Conservation (phyloP, 2,113 vertebrate genomes). For the Chaenocephalus aceratus region DNA sequence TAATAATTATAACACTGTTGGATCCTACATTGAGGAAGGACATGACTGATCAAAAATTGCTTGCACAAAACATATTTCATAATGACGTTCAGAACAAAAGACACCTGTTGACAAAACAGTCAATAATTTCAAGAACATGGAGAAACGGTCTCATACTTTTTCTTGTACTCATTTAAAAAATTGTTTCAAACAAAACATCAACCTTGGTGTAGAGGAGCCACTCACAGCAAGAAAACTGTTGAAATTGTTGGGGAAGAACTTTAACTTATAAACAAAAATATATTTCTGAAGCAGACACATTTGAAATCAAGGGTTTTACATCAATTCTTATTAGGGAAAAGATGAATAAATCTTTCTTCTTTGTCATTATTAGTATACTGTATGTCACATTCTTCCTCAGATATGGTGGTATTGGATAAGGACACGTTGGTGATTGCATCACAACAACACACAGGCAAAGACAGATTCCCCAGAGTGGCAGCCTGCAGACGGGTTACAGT, state of each 20-base stretch:
- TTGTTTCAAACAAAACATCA: not conserved
- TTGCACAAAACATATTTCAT: too few species aligned
- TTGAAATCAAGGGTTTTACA: not conserved
- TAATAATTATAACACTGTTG: too few species aligned
- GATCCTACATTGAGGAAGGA: too few species aligned
- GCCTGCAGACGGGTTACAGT: constrained; percentile 29
- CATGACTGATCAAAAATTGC: too few species aligned
- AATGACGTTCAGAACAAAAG: too few species aligned
- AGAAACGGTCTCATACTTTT: too few species aligned
- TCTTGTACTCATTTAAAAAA: not conserved
- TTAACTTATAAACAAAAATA: not conserved
- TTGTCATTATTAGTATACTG: not conserved
- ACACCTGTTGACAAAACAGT: too few species aligned
- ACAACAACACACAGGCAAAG: not conserved
- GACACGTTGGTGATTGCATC: not conserved
- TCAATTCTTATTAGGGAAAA: not conserved
- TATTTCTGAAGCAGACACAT: not conserved
- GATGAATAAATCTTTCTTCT: not conserved
- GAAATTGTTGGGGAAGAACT: not conserved
- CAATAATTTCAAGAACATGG: too few species aligned
- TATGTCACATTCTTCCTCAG: not conserved
- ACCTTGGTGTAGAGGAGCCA: not conserved
- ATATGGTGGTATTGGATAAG: not conserved
- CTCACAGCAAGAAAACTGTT: not conserved
- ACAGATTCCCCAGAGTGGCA: constrained; percentile 18